Base-by-base conservation (phyloP, 2,797 vertebrate genomes). In the Halcyon leucocephala region DNA sequence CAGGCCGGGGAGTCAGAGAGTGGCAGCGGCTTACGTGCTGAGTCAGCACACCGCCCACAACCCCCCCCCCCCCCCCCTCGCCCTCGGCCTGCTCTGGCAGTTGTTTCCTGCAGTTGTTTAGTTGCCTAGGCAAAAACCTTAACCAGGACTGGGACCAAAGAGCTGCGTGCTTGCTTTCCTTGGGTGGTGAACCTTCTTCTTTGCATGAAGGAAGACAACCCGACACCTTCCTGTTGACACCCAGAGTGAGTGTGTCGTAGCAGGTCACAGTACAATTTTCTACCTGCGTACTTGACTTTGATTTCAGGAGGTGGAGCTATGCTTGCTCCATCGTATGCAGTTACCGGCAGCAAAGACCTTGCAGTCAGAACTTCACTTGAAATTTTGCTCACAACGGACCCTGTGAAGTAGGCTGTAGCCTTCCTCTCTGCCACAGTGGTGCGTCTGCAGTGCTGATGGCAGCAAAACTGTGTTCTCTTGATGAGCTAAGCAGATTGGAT, bases 391-490 rank as follows among this genome's bases (percentile, higher is more conserved):
- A 10, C 42, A 16, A 17, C 39, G 55, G 58, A 65, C n/a, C 29
- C 62, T 64, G 89, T 64, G 83, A 57, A 91, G 82, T 62, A 74
- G 90, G 81, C 88, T 60, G 41, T 51, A 85, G 79, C 65, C 62
- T 83, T 82, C 66, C 78, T 97, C 94, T 94, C 90, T 96, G 93
- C 91, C 91, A 82, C 78, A 14, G 20, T 3, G n/a, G 67, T 37
- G 58, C 46, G 12, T 92, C 89, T n/a, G 84, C 72, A 2, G 17
- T 97, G 97, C 96, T 95, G 98, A 97, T 85, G 84, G 74, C 91
- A 95, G 88, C 55, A 77, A 95, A 67, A 69, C 61, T 65, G 95
- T 97, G 78, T 88, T 73, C 4, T 22, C 39, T 7, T 51, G 71
- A 61, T 95, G 91, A 96, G 70, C 77, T 95, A 93, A 93, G 77